phyloP scores from a whole-genome alignment of 2,113 vertebrate species.

The Piprites chloris region DNA sequence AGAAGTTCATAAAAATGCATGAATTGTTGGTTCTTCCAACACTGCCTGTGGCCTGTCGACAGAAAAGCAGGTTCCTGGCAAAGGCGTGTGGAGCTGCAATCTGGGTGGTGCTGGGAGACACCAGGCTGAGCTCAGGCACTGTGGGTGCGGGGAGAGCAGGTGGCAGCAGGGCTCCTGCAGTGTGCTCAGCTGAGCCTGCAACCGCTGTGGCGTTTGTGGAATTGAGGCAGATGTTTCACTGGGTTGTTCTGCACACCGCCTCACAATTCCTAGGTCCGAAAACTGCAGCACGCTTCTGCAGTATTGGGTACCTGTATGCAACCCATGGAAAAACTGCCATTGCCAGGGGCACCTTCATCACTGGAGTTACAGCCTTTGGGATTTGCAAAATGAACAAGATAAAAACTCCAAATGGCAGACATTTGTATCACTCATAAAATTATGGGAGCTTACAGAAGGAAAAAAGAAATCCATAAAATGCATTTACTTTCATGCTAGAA shows the following conservation, averaged over 20 bases:
- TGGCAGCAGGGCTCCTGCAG: not conserved
- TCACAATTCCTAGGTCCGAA: not conserved
- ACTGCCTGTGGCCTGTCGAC: not conserved
- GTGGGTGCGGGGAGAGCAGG: not conserved
- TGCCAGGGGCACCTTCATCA: not conserved
- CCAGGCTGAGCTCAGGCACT: not conserved
- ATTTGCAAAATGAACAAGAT: not conserved
- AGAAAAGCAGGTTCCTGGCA: not conserved
- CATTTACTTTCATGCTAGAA: not conserved
- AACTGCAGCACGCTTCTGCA: accelerated
- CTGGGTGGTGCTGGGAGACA: accelerated
- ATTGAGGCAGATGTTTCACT: not conserved
- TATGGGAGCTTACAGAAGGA: not conserved
- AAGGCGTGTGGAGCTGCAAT: accelerated
- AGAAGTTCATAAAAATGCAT: not conserved
- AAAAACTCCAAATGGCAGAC: not conserved
- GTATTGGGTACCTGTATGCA: not conserved
- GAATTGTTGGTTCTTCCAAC: not conserved
- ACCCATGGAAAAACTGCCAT: not conserved
- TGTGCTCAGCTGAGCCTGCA: accelerated
- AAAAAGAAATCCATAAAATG: not conserved
- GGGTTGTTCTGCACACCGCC: accelerated
- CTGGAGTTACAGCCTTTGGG: not conserved
- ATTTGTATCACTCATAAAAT: not conserved
- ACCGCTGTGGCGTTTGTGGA: accelerated